Evolutionary conservation across 1,140 invertebrate species (phyloP).

Genomic region (Venustaconcha ellipsiformis): DNA sequence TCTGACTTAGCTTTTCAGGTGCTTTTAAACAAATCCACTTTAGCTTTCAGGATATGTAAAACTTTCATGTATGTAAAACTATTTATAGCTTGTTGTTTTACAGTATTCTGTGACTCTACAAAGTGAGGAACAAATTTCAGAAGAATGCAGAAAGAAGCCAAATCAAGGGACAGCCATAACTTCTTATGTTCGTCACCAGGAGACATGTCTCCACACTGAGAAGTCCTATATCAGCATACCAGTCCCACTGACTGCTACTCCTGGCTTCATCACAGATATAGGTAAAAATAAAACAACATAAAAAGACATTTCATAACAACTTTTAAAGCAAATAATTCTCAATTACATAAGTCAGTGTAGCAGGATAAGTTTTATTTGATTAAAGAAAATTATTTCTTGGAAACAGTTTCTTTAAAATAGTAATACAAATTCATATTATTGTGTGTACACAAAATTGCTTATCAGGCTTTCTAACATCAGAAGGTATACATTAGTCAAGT

Average conservation of each 20-base stretch:
- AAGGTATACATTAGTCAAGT: too few species aligned
- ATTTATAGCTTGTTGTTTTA: constrained; percentile 26
- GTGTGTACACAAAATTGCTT: background rate
- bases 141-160: constrained; percentile 75
- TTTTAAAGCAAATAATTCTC: background rate
- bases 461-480: too few species aligned
- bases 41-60: too few species aligned
- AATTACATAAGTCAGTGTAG: background rate
- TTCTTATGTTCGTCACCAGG: constrained; percentile 88
- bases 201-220: constrained; percentile 88
- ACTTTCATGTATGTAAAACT: too few species aligned
- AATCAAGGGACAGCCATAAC: constrained; percentile 71
- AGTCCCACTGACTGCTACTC: constrained; percentile 93
- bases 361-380: background rate
- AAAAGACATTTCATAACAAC: background rate
- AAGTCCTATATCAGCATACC: constrained; percentile 92
- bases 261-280: constrained; percentile 89
- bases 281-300: constrained; percentile 70
- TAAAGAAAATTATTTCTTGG: background rate
- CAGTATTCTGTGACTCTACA: constrained; percentile 85
- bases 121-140: constrained; percentile 86
- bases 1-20: too few species aligned
- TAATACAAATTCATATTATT: background rate
- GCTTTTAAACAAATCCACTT: too few species aligned
- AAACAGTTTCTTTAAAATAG: background rate